phyloP scores from a whole-genome alignment of 2,797 vertebrate species.

The Chelidonichthys spinosus region DNA sequence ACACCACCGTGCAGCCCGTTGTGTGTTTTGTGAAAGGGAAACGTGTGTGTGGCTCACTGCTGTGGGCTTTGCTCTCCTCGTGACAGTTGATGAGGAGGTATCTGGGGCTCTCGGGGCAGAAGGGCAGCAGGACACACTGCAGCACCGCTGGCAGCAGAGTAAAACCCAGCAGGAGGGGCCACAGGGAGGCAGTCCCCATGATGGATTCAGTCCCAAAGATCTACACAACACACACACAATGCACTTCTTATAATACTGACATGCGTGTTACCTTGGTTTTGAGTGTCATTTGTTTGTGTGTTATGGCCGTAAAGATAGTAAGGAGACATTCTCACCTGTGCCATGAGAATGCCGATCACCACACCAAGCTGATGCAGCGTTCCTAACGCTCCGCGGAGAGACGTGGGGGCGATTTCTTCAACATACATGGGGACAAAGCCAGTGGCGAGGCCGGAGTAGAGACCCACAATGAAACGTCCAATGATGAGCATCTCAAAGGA shows the following conservation, averaged over 20 bases:
- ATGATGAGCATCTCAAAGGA: conserved; percentile 97
- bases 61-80: conserved; percentile 94
- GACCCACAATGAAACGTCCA: conserved; percentile 92
- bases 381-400: conserved; percentile 92
- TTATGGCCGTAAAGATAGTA: neutral
- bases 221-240: conserved; percentile 42
- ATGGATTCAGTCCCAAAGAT: conserved; percentile 89
- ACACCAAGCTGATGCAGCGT: conserved; percentile 96
- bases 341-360: conserved; percentile 93
- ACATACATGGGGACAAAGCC: conserved; percentile 98
- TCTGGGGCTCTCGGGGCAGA: conserved; percentile 94
- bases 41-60: conserved; percentile 79
- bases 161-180: conserved; percentile 92
- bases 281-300: neutral
- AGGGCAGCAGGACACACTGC: conserved; percentile 90
- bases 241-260: no score
- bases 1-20: no score
- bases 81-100: conserved; percentile 95
- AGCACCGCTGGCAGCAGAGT: conserved; percentile 88
- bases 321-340: conserved; percentile 87
- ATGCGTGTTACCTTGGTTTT: no score
- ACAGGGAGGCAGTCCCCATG: conserved; percentile 88
- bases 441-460: conserved; percentile 94
- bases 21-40: no score
- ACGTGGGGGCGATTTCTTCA: conserved; percentile 94